Conservation (phyloP, 35 echinoderm and acorn worm genomes). For the Strongylocentrotus purpuratus region DNA sequence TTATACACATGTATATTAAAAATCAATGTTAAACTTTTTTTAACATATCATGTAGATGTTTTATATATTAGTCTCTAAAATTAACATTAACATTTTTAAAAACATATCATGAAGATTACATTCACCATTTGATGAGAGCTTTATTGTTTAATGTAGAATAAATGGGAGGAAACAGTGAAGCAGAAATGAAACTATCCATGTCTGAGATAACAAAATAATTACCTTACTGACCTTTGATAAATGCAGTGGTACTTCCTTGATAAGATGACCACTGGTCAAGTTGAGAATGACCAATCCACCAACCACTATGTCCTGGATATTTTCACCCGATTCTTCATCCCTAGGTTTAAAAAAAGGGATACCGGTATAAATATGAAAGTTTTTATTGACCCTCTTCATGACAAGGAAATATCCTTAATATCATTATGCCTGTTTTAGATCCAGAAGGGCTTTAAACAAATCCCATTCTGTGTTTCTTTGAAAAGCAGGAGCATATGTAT, state of each 20-base stretch:
- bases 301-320: background rate
- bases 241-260: constrained; percentile 9
- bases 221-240: constrained; percentile 36
- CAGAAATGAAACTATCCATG: background rate
- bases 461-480: no score
- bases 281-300: constrained; percentile 41
- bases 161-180: background rate
- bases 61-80: background rate
- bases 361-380: background rate
- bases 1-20: no score
- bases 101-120: background rate
- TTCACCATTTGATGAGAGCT: background rate
- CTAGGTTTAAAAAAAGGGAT: background rate
- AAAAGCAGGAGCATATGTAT: no score
- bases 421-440: no score
- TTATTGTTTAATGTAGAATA: background rate
- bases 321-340: background rate
- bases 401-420: background rate
- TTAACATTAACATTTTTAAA: background rate
- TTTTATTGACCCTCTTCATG: background rate
- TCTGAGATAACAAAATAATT: background rate
- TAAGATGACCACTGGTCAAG: constrained; percentile 29
- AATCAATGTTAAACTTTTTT: no score
- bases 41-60: no score
- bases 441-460: no score